Evolutionary conservation across 2,888 invertebrate species (phyloP).

Genomic region (Chrysomela aeneicollis): DNA sequence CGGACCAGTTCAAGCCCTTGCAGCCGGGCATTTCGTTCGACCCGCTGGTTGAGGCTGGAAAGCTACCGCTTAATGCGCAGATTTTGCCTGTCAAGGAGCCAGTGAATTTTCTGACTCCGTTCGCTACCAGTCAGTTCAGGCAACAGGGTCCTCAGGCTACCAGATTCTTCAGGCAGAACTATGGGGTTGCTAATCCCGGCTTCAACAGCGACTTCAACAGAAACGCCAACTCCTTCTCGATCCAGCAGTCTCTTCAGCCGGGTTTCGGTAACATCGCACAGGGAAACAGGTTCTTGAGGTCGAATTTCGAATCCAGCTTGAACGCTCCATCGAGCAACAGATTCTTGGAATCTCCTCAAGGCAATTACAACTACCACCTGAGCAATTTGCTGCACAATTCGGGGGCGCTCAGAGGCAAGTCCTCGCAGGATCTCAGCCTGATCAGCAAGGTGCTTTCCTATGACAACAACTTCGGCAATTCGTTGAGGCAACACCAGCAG

Average conservation of each 20-base stretch:
- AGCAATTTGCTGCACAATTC: conserved; percentile 72
- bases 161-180: conserved; percentile 58
- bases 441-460: conserved; percentile 82
- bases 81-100: conserved; percentile 57
- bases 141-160: conserved; percentile 38
- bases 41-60: conserved; percentile 47
- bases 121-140: conserved; percentile 25
- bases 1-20: conserved; percentile 52
- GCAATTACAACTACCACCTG: conserved; percentile 59
- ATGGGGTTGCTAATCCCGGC: conserved; percentile 38
- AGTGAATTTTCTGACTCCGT: conserved; percentile 50
- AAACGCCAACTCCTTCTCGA: conserved; percentile 34
- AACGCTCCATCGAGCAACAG: conserved; percentile 29
- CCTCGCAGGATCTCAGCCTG: conserved; percentile 78
- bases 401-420: conserved; percentile 66
- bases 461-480: conserved; percentile 58
- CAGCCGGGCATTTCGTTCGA: conserved; percentile 64
- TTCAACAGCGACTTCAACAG: conserved; percentile 27
- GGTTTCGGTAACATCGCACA: conserved; percentile 20
- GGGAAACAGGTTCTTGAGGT: conserved; percentile 40
- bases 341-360: conserved; percentile 43
- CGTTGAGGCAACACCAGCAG: conserved; percentile 17
- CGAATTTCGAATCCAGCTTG: conserved; percentile 37
- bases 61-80: conserved; percentile 58
- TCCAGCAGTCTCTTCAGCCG: conserved; percentile 41